Evolutionary conservation across 2,888 invertebrate genomes (phyloP), one percentile per base, ranked within the genome.

Genomic region (Drosophila crucigera): DNA sequence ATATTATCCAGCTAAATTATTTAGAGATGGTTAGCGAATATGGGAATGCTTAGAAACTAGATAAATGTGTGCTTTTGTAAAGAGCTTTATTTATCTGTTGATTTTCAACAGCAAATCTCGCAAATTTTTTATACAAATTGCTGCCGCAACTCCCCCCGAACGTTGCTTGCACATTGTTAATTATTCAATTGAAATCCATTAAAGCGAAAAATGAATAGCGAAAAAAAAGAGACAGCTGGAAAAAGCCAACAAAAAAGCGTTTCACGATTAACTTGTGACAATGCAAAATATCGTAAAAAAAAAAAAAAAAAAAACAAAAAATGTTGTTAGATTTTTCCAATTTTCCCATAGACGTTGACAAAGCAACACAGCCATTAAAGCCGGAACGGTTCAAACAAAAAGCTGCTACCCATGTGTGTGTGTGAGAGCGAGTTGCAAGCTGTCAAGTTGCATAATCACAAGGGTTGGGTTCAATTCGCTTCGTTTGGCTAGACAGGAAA

Each of bases 141-240:
- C 66, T 65, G 61, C 41, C 33, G 35, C 47, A 35, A 31, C 43
- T 55, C 39, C 5, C 39, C 28, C 41, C 47, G 25, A 47, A 33
- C 49, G 41, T 33, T 25, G 35, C 37, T 74, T 72, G 68, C 89
- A 75, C 77, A 60, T 79, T 77, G 89, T 91, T 91, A 91, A 91
- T 91, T 91, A 91, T 91, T 91, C 91, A 91, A 91, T 91, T 91
- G 92, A 92, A 85, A 84, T 90, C 86, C 82, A 91, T 91, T 91
- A 91, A 83, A 81, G 87, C 72, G 58, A 55, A 63, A 55, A 66
- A 64, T 73, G 66, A 69, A 80, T 62, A 68, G 75, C 33, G 33
- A 30, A 65, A 56, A 56, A 25, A 39, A 66, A 50, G 52, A 49
- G 37, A 35, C 30, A 54, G 63, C 63, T 54, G 56, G n/a, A n/a